These are phyloP conservation scores for Alsophila aescularia DNA, from an alignment of 2,888 invertebrate species.

Conservation along the genomic window DNA sequence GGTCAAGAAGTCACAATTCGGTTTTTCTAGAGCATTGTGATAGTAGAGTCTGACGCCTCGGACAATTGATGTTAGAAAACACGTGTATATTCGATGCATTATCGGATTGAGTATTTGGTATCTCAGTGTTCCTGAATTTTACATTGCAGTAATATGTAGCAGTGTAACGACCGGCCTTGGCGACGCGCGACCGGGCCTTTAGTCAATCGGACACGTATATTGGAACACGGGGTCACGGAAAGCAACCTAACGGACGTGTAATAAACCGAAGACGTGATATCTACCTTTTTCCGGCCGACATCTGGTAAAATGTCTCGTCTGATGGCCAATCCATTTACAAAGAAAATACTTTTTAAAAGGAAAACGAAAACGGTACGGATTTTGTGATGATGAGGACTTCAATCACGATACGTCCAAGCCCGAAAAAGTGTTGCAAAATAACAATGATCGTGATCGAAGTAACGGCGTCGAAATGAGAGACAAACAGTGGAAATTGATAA, in stretches of 20 bases:
- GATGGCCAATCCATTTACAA: constrained; percentile 46
- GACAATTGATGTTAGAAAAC: background rate
- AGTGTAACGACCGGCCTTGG: constrained; percentile 10
- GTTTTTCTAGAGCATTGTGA: background rate
- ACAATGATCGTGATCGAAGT: constrained; percentile 15
- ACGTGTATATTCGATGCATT: constrained; percentile 21
- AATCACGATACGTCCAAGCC: constrained; percentile 14
- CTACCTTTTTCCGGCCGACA: constrained; percentile 56
- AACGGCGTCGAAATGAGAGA: constrained; percentile 12
- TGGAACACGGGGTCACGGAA: constrained; percentile 62
- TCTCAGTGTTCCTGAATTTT: constrained; percentile 27
- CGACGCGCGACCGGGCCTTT: constrained; percentile 15
- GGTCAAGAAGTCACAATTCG: background rate
- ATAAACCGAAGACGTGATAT: constrained; percentile 80
- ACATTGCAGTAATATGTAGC: constrained; percentile 18
- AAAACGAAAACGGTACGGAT: constrained; percentile 30
- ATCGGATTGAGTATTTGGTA: constrained; percentile 23
- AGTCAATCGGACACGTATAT: constrained; percentile 71
- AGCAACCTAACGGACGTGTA: constrained; percentile 70
- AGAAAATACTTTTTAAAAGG: constrained; percentile 42
- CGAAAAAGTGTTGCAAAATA: constrained; percentile 14
- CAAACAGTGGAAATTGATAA: constrained; percentile 41
- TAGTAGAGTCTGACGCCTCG: background rate
- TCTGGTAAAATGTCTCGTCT: constrained; percentile 53
- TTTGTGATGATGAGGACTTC: constrained; percentile 23